These are phyloP conservation scores for Numenius arquata DNA, from an alignment of 2,113 vertebrate genomes.

Conservation along the genomic window DNA sequence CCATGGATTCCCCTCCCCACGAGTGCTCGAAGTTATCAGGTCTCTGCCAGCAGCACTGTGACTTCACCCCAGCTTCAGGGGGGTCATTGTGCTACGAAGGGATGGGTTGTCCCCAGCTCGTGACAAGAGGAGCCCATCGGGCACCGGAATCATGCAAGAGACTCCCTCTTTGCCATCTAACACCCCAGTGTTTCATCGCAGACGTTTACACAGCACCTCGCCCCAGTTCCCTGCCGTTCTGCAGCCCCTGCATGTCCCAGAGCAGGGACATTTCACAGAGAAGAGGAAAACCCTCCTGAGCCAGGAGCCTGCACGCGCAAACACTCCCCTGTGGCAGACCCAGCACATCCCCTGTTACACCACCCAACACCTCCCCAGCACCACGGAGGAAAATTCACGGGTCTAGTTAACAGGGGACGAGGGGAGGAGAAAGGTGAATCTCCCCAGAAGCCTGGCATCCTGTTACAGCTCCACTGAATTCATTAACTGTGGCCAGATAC, in stretches of 20 bases:
- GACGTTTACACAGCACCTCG: not conserved
- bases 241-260: not conserved
- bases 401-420: not conserved
- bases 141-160: not conserved
- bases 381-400: not conserved
- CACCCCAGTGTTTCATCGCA: fast-evolving
- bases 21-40: not conserved
- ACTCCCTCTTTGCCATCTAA: not conserved
- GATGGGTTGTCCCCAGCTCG: not conserved
- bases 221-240: not conserved
- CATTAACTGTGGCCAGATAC: not conserved
- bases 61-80: not conserved
- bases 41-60: not conserved
- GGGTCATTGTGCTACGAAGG: not conserved
- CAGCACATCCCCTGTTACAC: fast-evolving
- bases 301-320: fast-evolving
- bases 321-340: too few relatives aligned
- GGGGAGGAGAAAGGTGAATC: not conserved
- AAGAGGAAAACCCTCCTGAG: fast-evolving
- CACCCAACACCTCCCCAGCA: not conserved
- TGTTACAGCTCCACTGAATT: not conserved
- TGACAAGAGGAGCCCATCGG: not conserved
- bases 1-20: not conserved
- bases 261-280: not conserved
- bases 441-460: not conserved